phyloP scores from a whole-genome alignment of 1,140 invertebrate species.

The Nasonia longicornis region DNA sequence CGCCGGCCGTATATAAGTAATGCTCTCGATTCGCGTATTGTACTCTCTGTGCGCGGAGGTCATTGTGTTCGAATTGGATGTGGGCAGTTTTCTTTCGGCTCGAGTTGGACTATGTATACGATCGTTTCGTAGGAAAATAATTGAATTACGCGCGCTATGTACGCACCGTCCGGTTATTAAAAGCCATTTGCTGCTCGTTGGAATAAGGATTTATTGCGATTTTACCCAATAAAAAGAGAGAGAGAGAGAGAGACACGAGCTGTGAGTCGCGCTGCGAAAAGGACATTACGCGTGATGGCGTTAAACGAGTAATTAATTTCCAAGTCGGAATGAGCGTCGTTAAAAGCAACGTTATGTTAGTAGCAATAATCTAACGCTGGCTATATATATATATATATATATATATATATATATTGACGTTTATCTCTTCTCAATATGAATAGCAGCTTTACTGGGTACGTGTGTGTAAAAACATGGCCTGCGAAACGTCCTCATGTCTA shows the following conservation, averaged over 20 bases:
- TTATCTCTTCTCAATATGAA: not conserved
- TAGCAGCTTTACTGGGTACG: not conserved
- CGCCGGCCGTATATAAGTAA: not conserved
- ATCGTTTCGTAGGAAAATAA: no score
- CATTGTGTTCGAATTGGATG: not conserved
- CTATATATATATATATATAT: constrained; percentile 2
- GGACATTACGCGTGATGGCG: not conserved
- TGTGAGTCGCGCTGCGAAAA: not conserved
- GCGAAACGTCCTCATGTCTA: constrained; percentile 22
- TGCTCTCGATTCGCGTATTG: not conserved
- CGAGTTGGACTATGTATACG: no score
- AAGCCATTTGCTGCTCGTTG: not conserved
- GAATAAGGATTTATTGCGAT: not conserved
- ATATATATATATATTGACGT: not conserved
- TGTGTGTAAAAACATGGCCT: constrained; percentile 15
- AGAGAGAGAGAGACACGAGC: no score
- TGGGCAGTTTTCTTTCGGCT: not conserved
- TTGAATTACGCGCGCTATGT: no score
- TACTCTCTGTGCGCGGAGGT: not conserved
- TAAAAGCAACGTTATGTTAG: no score
- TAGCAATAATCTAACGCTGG: not conserved
- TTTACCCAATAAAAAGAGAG: not conserved
- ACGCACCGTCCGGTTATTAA: no score
- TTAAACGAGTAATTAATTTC: not conserved
- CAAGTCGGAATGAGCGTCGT: no score